Evolutionary conservation across 1,140 invertebrate species (phyloP).

Genomic region (Myzus persicae): DNA sequence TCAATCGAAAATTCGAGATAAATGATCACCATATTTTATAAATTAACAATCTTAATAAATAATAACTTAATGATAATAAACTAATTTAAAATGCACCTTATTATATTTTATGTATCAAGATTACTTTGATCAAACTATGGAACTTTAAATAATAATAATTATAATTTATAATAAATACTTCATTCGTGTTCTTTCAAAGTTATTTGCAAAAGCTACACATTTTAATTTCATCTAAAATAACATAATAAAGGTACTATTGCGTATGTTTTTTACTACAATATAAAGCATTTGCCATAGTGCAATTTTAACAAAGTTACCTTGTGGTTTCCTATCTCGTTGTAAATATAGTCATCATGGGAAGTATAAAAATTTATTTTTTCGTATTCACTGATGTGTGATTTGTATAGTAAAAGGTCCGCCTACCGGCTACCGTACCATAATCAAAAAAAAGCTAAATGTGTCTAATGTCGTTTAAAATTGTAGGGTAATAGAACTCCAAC

Average conservation of each 20-base stretch:
- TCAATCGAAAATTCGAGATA: neutral
- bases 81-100: neutral
- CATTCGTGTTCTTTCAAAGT: neutral
- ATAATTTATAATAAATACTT: no score
- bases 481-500: neutral
- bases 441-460: neutral
- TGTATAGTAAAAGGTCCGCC: no score
- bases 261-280: neutral
- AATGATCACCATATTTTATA: neutral
- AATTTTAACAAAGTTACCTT: no score
- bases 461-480: neutral
- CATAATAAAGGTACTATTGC: neutral
- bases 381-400: neutral
- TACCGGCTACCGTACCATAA: no score
- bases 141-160: neutral
- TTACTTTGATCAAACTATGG: neutral
- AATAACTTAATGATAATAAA: no score
- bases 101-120: neutral
- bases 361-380: neutral
- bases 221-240: neutral
- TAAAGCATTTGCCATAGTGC: neutral
- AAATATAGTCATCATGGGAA: neutral
- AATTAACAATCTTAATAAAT: no score
- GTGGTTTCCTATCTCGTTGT: no score
- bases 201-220: neutral